These are phyloP conservation scores for Echiichthys vipera DNA, from an alignment of 2,797 vertebrate genomes.

Conservation along the genomic window DNA sequence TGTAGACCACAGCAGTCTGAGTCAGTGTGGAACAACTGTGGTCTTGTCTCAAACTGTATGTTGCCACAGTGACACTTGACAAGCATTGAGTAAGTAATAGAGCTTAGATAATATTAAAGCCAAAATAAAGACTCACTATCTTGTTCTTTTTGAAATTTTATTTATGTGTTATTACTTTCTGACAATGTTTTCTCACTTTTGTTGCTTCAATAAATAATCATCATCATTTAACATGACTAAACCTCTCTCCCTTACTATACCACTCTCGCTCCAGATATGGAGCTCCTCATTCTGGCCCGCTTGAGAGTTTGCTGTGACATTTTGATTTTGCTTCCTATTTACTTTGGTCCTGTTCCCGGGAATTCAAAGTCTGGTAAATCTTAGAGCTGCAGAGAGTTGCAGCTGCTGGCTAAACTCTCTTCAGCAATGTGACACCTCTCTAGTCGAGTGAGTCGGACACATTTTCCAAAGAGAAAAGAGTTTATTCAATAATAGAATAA, in stretches of 20 bases:
- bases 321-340: slow-evolving; percentile 61
- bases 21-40: slow-evolving; percentile 51
- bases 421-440: slow-evolving; percentile 25
- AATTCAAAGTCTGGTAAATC: slow-evolving; percentile 48
- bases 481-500: slow-evolving; percentile 14
- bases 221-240: background rate
- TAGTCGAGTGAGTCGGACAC: background rate
- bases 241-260: background rate
- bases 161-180: background rate
- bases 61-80: slow-evolving; percentile 34
- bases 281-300: slow-evolving; percentile 32
- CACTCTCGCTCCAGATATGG: slow-evolving; percentile 59
- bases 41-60: slow-evolving; percentile 35
- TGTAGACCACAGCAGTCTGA: slow-evolving; percentile 54
- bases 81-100: slow-evolving; percentile 35
- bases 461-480: slow-evolving; percentile 3
- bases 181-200: slow-evolving; percentile 24
- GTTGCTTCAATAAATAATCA: slow-evolving; percentile 31
- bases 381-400: slow-evolving; percentile 21
- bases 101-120: slow-evolving; percentile 23
- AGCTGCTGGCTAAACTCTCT: slow-evolving; percentile 44
- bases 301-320: slow-evolving; percentile 23
- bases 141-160: background rate
- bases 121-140: slow-evolving; percentile 22
- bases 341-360: slow-evolving; percentile 61